A percentile compares a stretch with the other conserved stretches of the same genome.
Conservation (phyloP, 2,888 invertebrate genomes). For the Rhamnusium bicolor region DNA sequence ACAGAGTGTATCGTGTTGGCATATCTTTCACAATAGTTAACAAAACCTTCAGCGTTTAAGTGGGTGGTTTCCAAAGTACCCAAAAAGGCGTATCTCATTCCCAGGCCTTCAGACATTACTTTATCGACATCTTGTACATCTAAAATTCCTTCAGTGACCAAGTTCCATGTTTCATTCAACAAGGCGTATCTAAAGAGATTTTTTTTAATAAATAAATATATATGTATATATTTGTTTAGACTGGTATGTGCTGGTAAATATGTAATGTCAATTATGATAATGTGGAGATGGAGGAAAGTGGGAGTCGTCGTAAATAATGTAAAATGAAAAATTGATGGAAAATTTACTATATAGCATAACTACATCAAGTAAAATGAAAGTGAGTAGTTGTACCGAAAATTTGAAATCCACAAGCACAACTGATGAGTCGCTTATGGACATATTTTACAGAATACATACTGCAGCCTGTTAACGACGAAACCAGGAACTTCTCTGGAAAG, state of each 20-base stretch:
- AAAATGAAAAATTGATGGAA: too few species aligned
- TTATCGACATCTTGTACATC: conserved; percentile 91
- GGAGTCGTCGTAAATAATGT: too few species aligned
- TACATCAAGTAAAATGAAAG: neutral
- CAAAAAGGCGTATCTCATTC: conserved; percentile 95
- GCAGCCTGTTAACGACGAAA: conserved; percentile 94
- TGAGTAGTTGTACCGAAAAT: too few species aligned
- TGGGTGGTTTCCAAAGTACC: conserved; percentile 96
- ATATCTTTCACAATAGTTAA: conserved; percentile 77
- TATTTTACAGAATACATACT: conserved; percentile 74
- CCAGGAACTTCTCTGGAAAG: conserved; percentile 91
- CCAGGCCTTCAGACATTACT: conserved; percentile 95
- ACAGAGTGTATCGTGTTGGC: conserved; percentile 76
- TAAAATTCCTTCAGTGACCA: conserved; percentile 89
- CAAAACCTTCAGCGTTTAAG: conserved; percentile 91
- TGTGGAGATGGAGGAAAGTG: too few species aligned
- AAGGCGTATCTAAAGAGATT: conserved; percentile 86
- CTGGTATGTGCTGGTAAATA: too few species aligned
- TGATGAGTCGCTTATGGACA: neutral
- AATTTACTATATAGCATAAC: too few species aligned
- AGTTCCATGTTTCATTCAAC: conserved; percentile 91
- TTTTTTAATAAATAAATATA: too few species aligned
- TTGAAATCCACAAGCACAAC: too few species aligned
- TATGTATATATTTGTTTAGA: too few species aligned
- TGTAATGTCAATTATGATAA: too few species aligned